phyloP scores from a whole-genome alignment of 2,888 invertebrate genomes.

The Melanotus villosus region DNA sequence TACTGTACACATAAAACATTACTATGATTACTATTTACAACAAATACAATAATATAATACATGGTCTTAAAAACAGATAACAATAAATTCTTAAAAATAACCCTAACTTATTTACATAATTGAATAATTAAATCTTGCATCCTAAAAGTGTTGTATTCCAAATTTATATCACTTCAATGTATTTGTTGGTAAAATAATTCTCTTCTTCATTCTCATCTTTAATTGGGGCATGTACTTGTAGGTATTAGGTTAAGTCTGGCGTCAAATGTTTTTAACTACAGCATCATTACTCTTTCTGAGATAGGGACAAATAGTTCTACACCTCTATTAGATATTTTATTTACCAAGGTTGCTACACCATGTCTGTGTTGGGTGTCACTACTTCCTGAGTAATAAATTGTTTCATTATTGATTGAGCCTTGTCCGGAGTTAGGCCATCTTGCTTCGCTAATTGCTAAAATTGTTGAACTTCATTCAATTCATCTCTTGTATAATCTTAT shows the following conservation, averaged over 20 bases:
- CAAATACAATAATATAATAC: too few species aligned
- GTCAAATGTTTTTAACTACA: background rate
- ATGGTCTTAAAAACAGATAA: too few species aligned
- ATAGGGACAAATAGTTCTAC: background rate
- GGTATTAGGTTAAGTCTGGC: background rate
- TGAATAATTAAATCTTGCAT: too few species aligned
- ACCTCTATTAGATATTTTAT: background rate
- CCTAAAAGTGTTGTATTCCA: too few species aligned
- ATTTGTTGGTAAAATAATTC: background rate
- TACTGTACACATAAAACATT: too few species aligned
- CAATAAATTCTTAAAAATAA: too few species aligned
- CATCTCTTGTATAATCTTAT: background rate
- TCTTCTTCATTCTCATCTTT: background rate
- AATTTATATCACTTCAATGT: too few species aligned
- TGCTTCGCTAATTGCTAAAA: background rate
- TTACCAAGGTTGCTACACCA: background rate
- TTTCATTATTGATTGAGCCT: background rate
- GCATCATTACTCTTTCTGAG: background rate
- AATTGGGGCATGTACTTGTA: constrained; percentile 1
- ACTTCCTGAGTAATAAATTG: constrained; percentile 1
- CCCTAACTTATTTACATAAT: too few species aligned
- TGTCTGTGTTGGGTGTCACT: background rate
- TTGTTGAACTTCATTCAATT: background rate
- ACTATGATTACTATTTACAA: too few species aligned
- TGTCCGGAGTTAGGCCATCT: constrained; percentile 1